These are phyloP conservation scores for Cloeon dipterum DNA, from an alignment of 2,888 invertebrate genomes.

Conservation along the genomic window DNA sequence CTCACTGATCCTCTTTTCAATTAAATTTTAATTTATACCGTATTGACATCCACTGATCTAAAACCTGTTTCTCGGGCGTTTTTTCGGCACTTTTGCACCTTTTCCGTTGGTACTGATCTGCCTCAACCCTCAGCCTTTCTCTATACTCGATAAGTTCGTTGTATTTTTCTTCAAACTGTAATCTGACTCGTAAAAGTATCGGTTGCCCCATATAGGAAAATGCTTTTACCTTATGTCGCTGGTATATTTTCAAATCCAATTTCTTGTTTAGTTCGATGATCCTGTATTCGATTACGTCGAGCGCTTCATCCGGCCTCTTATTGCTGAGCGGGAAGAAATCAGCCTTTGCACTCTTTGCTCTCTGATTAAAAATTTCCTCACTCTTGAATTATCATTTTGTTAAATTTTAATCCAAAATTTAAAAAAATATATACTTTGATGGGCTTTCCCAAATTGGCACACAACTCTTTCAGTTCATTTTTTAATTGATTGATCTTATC, in stretches of 20 bases:
- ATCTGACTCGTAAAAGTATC: background rate
- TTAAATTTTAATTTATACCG: too few species aligned
- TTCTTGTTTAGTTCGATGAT: conserved; percentile 47
- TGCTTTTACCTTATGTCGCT: conserved; percentile 28
- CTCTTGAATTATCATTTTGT: too few species aligned
- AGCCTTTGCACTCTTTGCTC: background rate
- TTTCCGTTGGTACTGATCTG: background rate
- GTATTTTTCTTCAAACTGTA: background rate
- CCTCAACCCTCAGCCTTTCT: background rate
- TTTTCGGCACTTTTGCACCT: background rate
- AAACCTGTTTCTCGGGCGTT: conserved; percentile 1
- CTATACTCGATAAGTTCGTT: background rate
- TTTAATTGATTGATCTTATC: conserved; percentile 47
- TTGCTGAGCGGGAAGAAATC: background rate
- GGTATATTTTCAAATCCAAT: conserved; percentile 45
- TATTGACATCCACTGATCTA: too few species aligned
- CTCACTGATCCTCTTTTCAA: conserved; percentile 26
- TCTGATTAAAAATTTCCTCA: background rate
- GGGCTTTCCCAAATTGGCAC: conserved; percentile 28
- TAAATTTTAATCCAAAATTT: too few species aligned
- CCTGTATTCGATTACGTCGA: conserved; percentile 37
- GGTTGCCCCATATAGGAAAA: too few species aligned
- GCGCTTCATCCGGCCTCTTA: conserved; percentile 17
- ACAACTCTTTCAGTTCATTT: conserved; percentile 42
- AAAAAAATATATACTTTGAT: conserved; percentile 5